Evolutionary conservation across 1,140 invertebrate genomes (phyloP).

Genomic region (Antheraea pernyi): DNA sequence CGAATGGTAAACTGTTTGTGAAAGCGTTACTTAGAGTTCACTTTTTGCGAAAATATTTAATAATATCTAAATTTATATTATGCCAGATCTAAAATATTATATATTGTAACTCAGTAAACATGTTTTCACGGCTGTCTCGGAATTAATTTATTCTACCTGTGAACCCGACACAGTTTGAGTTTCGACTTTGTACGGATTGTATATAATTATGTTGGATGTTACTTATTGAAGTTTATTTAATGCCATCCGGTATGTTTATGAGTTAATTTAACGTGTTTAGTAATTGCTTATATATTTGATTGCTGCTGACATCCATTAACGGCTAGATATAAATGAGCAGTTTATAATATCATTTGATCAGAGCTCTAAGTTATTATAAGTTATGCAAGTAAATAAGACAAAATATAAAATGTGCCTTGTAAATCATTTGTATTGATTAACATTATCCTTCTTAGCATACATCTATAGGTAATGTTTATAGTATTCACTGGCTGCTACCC

Average conservation of each 20-base stretch:
- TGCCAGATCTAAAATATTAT: constrained; percentile 31
- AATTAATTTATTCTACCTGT: constrained; percentile 69
- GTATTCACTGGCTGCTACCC: too few relatives aligned
- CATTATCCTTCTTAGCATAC: too few relatives aligned
- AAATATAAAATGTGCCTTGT: too few relatives aligned
- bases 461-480: too few relatives aligned
- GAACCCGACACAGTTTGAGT: constrained; percentile 52
- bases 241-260: neutral
- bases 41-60: too few relatives aligned
- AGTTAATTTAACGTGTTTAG: neutral
- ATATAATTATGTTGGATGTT: constrained; percentile 3
- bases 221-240: constrained; percentile 3
- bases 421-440: too few relatives aligned
- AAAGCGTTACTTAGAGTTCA: too few relatives aligned
- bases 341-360: neutral
- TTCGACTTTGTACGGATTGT: constrained; percentile 44
- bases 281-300: neutral
- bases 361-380: too few relatives aligned
- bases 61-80: neutral
- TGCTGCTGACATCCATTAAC: neutral
- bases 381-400: too few relatives aligned
- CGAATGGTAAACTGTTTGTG: too few relatives aligned
- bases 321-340: neutral
- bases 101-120: constrained; percentile 6
- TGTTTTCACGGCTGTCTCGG: constrained; percentile 45